Percentiles rank a stretch among this genome's conserved stretches.
Evolutionary conservation across 2,888 invertebrate genomes (phyloP).

Genomic region (Drosophila maculinotata): DNA sequence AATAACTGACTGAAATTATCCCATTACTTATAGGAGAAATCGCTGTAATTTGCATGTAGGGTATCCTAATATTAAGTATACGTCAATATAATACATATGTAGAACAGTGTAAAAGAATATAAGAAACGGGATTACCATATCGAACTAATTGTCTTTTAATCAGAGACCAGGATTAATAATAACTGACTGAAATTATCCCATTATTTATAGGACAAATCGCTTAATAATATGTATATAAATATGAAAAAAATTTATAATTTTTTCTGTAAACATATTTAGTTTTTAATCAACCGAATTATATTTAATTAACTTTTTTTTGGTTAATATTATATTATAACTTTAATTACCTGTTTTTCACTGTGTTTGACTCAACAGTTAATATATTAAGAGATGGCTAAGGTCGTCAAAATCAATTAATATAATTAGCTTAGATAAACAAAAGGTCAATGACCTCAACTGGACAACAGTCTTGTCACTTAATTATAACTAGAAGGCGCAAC

Average conservation of each 20-base stretch:
- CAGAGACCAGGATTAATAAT: neutral
- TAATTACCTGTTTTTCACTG: too few relatives aligned
- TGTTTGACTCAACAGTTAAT: neutral
- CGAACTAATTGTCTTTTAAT: neutral
- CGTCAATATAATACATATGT: neutral
- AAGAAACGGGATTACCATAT: neutral
- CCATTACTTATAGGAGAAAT: too few relatives aligned
- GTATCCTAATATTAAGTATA: too few relatives aligned
- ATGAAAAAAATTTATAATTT: too few relatives aligned
- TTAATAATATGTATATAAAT: too few relatives aligned
- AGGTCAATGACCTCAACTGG: slow-evolving; percentile 9
- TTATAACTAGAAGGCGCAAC: too few relatives aligned
- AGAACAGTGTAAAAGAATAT: neutral
- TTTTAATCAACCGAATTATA: too few relatives aligned
- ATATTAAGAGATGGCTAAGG: neutral
- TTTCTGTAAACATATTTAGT: too few relatives aligned
- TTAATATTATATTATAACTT: too few relatives aligned
- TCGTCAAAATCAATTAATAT: neutral
- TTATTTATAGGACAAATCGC: too few relatives aligned
- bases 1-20: too few relatives aligned
- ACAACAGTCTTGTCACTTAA: neutral
- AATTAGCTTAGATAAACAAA: slow-evolving; percentile 10
- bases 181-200: too few relatives aligned
- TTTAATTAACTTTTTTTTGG: neutral
- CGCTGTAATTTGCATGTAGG: slow-evolving; percentile 5